Evolutionary conservation across 2,797 vertebrate genomes (phyloP), one percentile per base, ranked within the genome.

Genomic region (Columba guinea): DNA sequence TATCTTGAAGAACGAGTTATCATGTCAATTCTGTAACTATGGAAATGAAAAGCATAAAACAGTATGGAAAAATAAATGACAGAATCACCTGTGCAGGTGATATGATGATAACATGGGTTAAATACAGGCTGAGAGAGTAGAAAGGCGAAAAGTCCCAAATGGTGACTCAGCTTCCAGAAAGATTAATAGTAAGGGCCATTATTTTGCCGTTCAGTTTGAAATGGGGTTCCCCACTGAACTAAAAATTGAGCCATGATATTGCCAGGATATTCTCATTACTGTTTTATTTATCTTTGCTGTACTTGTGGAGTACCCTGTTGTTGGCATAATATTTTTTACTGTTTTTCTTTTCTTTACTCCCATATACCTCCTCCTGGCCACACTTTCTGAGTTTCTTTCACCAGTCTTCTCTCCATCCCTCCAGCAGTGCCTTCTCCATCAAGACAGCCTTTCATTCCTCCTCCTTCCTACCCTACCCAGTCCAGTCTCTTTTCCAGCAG

Each of bases 1-100:
- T 91, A 70, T 52, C 60, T 80, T 76, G 59, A 81, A 56, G 73
- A 92, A 92, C 70, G 59, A 82, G 28, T 87, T 92, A 82, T 49
- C 6, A 28, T 84, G 94, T 88, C 52, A 76, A 13, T 78, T 91
- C 67, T 67, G 24, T 78, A 84, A 65, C 62, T 73, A 7, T 59
- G 59, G 53, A 88, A 93, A 79, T 84, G 4, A 89, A 80, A 92
- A 83, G 24, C 91, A 7, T 58, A 78, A 79, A 27, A 62, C 22
- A 62, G 30, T 11, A 22, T 79, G 27, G 62, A 90, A 93, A 88
- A 90, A 75, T 48, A 69, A 90, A 62, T 55, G 1, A 51, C 26
- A 91, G 79, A 77, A 90, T 79, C 41, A 27, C 35, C 48, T 71
- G 64, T 1, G 5, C 10, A 59, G 62, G 76, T 88, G 62, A 79